phyloP scores from a whole-genome alignment of 2,888 invertebrate species.

The Coenonympha arcania region DNA sequence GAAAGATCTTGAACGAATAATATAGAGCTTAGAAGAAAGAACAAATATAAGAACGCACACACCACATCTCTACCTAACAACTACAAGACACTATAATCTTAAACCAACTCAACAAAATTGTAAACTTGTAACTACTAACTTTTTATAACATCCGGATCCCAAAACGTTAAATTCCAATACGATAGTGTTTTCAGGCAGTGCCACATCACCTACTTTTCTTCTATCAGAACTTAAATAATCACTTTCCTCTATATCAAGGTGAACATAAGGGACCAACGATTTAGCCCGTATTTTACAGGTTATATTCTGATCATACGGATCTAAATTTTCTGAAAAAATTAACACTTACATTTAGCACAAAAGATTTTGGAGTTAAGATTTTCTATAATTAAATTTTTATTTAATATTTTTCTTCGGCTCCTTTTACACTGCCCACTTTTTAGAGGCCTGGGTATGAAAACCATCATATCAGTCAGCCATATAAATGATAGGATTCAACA shows the following conservation, averaged over 20 bases:
- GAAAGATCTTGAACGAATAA: conserved; percentile 62
- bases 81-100: too few species aligned
- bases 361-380: background rate
- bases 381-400: too few species aligned
- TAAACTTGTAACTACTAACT: conserved; percentile 43
- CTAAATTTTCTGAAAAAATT: conserved; percentile 54
- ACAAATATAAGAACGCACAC: too few species aligned
- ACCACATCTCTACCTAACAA: too few species aligned
- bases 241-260: conserved; percentile 79
- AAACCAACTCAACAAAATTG: too few species aligned
- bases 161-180: conserved; percentile 79
- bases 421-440: too few species aligned
- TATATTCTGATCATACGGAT: conserved; percentile 71
- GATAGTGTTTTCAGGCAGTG: conserved; percentile 62
- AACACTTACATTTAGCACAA: background rate
- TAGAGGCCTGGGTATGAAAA: too few species aligned
- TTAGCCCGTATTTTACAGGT: conserved; percentile 70
- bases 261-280: conserved; percentile 79
- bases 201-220: conserved; percentile 52
- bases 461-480: too few species aligned
- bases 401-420: too few species aligned
- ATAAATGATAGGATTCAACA: too few species aligned
- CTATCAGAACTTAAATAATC: conserved; percentile 74
- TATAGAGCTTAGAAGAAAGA: background rate
- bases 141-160: conserved; percentile 75